phyloP scores from a whole-genome alignment of 2,113 vertebrate species.

The Epinephelus moara region DNA sequence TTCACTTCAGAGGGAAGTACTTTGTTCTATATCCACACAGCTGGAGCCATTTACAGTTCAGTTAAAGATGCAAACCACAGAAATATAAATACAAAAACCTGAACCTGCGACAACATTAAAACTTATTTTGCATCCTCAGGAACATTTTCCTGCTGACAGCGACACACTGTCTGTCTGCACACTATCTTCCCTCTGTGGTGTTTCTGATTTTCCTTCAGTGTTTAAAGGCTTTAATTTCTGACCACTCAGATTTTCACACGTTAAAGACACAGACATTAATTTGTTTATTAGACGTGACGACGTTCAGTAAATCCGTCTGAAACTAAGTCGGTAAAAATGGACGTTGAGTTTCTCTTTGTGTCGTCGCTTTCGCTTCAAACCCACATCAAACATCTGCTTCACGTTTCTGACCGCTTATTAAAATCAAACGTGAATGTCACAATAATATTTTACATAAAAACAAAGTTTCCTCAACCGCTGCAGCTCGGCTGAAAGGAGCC shows the following conservation, averaged over 20 bases:
- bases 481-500: constrained; percentile 60
- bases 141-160: too few relatives aligned
- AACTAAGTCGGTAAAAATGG: constrained; percentile 45
- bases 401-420: constrained; percentile 70
- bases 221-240: background rate
- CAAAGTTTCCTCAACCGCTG: constrained; percentile 73
- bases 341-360: constrained; percentile 56
- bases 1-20: too few relatives aligned
- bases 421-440: constrained; percentile 72
- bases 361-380: constrained; percentile 39
- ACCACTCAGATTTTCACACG: background rate
- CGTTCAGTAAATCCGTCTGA: constrained; percentile 64
- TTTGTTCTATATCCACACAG: too few relatives aligned
- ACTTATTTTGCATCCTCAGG: too few relatives aligned
- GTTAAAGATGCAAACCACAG: too few relatives aligned
- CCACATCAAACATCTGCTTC: constrained; percentile 57
- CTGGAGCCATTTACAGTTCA: too few relatives aligned
- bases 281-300: constrained; percentile 61
- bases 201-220: constrained; percentile 16
- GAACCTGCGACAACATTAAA: too few relatives aligned
- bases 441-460: constrained; percentile 85
- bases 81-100: too few relatives aligned
- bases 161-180: too few relatives aligned
- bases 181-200: background rate
- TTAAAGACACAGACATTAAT: constrained; percentile 50